A percentile compares a stretch with the other conserved stretches of the same genome.
phyloP scores from a whole-genome alignment of 2,888 invertebrate species.

The Axea sp. region DNA sequence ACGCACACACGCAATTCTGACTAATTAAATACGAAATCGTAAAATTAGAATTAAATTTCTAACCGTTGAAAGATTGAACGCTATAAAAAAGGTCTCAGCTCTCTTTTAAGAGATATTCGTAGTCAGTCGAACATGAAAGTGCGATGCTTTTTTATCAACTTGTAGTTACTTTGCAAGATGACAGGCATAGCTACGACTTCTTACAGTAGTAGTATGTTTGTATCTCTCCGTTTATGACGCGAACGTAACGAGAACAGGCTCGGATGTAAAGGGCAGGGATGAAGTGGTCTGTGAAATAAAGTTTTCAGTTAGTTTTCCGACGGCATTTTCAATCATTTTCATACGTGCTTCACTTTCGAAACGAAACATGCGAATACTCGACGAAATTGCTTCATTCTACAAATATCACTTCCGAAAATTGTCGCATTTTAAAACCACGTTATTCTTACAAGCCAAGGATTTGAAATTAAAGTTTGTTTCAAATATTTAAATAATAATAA shows the following conservation, averaged over 20 bases:
- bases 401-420: conserved; percentile 1
- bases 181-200: conserved; percentile 62
- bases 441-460: too few species aligned
- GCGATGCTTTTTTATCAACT: conserved; percentile 51
- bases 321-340: conserved; percentile 25
- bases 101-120: conserved; percentile 44
- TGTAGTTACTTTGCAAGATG: conserved; percentile 52
- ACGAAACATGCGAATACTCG: conserved; percentile 30
- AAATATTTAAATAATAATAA: too few species aligned
- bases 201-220: conserved; percentile 73
- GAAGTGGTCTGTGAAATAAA: conserved; percentile 71
- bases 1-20: conserved; percentile 20
- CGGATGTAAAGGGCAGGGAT: conserved; percentile 77
- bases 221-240: conserved; percentile 74
- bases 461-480: too few species aligned
- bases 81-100: conserved; percentile 33
- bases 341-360: conserved; percentile 16
- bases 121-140: conserved; percentile 58
- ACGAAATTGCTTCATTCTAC: conserved; percentile 3
- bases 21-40: conserved; percentile 47
- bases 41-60: conserved; percentile 41
- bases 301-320: conserved; percentile 34
- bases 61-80: conserved; percentile 27
- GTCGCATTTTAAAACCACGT: too few species aligned
- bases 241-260: conserved; percentile 79